These are phyloP conservation scores for Papilio aristodemus DNA, from an alignment of 1,140 invertebrate genomes.

Conservation along the genomic window DNA sequence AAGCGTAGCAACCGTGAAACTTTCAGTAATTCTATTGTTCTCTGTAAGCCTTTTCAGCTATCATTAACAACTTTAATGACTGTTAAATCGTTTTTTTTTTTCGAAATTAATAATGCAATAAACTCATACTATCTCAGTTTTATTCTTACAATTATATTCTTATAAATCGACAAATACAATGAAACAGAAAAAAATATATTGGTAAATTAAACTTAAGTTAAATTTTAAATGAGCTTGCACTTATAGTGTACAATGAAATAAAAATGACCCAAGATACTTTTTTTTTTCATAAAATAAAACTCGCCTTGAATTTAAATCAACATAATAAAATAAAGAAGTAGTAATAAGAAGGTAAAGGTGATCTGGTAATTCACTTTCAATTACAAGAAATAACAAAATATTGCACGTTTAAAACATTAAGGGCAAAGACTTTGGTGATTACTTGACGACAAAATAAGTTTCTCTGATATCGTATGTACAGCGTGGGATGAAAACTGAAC, in stretches of 20 bases:
- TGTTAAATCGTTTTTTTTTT: background rate
- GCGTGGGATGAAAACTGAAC: constrained; percentile 21
- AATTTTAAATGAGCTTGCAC: too few relatives aligned
- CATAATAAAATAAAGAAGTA: too few relatives aligned
- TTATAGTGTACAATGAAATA: too few relatives aligned
- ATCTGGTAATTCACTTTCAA: too few relatives aligned
- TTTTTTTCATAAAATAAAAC: too few relatives aligned
- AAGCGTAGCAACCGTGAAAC: constrained; percentile 18
- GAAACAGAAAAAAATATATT: too few relatives aligned
- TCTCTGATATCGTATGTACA: background rate
- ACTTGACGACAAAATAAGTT: background rate
- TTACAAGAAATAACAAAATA: too few relatives aligned
- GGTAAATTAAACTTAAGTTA: too few relatives aligned
- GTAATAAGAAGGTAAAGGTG: too few relatives aligned
- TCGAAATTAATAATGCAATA: background rate
- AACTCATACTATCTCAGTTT: background rate
- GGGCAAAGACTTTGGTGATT: background rate
- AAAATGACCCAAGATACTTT: too few relatives aligned
- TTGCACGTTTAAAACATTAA: background rate
- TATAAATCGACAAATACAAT: too few relatives aligned
- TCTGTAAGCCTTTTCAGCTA: constrained; percentile 18
- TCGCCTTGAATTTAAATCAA: too few relatives aligned
- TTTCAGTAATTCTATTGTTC: constrained; percentile 32
- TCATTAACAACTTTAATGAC: constrained; percentile 9
- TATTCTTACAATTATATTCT: background rate